Base-by-base conservation (phyloP, 1,140 invertebrate species). In the Solen grandis region DNA sequence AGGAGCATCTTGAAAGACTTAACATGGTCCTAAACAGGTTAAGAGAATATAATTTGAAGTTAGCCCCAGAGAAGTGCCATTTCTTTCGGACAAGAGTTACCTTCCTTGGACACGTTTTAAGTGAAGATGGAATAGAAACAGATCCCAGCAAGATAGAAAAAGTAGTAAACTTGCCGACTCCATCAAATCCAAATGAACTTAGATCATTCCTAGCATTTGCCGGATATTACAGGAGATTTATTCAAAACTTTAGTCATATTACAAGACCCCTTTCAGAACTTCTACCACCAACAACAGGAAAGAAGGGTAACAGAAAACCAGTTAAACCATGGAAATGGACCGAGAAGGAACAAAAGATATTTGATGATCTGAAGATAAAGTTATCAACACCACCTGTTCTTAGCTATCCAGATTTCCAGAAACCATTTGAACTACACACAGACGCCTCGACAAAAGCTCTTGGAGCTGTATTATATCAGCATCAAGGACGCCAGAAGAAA, bases 41-140 rank as follows among this genome's bases (percentile, higher is more conserved):
- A 10, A 16, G 54, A n/a, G 54, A 68, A 19, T 19, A 25, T 66
- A 65, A 65, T 4, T 33, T 84, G 8, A 81, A 81, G 55, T 31
- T 75, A 5, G 52, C 52, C 38, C 70, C 66, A 1, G 52, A 27
- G 22, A 84, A 84, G 36, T 84, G 82, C 38, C 72, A 91, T 41
- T 93, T 94, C 82, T 89, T 88, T 25, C 72, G 87, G 55, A 72
- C 16, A 1, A n/a, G 50, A 62, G 75, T 88, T 8, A 63, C 31
- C 14, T 87, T 85, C 62, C 38, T 88, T 0, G 87, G 87, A 1
- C 81, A 88, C 50, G 35, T 69, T 19, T 70, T 91, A 19, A 72
- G 33, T 25, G 38, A n/a, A n/a, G 68, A 89, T 0, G 88, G 83
- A 8, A 72, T 89, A 27, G 35, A 62, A 14, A 54, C 84, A 14